Evolutionary conservation across 2,888 invertebrate genomes (phyloP).

Genomic region (Elgonia sp.): DNA sequence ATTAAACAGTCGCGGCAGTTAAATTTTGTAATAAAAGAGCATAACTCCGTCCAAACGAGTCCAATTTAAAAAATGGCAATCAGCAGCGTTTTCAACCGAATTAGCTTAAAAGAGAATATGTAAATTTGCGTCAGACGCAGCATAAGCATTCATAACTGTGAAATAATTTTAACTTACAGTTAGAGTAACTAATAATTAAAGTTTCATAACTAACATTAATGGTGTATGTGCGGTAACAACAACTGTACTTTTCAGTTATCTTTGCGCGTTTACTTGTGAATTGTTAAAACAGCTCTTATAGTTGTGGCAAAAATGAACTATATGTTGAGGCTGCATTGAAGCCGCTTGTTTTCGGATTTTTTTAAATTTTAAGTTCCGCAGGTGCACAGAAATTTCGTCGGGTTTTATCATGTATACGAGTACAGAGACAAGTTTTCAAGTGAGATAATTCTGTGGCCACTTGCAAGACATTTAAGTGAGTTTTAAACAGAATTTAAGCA

Average conservation of each 20-base stretch:
- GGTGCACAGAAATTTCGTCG: not conserved
- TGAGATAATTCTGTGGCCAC: conserved; percentile 25
- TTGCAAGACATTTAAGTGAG: conserved; percentile 19
- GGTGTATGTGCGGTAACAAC: conserved; percentile 23
- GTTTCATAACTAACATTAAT: conserved; percentile 40
- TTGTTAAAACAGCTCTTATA: conserved; percentile 6
- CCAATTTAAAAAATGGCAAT: conserved; percentile 14
- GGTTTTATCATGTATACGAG: not conserved
- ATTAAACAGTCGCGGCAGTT: too few relatives aligned
- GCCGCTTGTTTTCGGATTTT: not conserved
- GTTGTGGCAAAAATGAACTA: conserved; percentile 12
- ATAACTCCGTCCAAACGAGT: not conserved
- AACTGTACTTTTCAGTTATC: conserved; percentile 41
- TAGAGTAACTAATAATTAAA: conserved; percentile 45
- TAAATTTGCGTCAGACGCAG: not conserved
- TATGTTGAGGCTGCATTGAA: conserved; percentile 1
- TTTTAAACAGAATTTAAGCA: conserved; percentile 38
- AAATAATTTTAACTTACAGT: conserved; percentile 28
- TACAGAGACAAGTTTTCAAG: conserved; percentile 25
- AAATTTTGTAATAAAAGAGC: not conserved
- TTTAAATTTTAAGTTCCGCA: conserved; percentile 24
- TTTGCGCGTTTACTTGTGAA: conserved; percentile 24
- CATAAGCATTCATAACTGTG: not conserved
- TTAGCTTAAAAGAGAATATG: conserved; percentile 17
- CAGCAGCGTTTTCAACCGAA: not conserved